Base-by-base conservation (phyloP, 2,113 vertebrate species). In the Myocastor coypus region DNA sequence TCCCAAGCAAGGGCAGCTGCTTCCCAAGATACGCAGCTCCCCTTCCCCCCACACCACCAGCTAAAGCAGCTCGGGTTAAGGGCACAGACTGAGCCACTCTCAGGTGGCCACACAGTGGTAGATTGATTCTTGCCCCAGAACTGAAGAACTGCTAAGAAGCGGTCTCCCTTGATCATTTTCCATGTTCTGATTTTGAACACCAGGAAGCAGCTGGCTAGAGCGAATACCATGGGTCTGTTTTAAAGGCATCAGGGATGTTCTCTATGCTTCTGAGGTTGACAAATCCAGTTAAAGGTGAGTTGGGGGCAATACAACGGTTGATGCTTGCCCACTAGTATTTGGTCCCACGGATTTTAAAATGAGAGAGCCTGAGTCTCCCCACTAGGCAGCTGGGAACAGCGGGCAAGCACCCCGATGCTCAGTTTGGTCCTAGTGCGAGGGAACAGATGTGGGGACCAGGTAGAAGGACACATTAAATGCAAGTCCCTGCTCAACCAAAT, bases 1-100 rank as follows among this genome's bases (percentile, higher is more conserved):
- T 92, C 55, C 75, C 81, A 57, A 42, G 87, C 55, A 88, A 59
- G 42, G 91, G 59, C 75, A 78, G 87, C 64, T 97, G 94, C 64
- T 95, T 94, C 87, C 94, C 89, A 93, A 57, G 73, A 94, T 93
- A 95, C 83, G 87, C 64, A 83, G 89, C 93, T 91, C 80, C 92
- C 40, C 69, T 95, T 83, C 94, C 63, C 59, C 46, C 77, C 89
- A 91, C 94, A 75, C 68, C 75, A 61, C 69, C 69, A 94, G 80
- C 63, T 91, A 59, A 66, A 71, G 22, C 34, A 83, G 88, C 57
- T 12, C 37, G 11, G 37, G 20, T 37, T 87, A 75, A 83, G 32
- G 42, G 63, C 42, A 40, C 66, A 97, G 89, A 78, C 64, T 30
- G 52, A 69, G 92, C 75, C 73, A 37, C 81, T 69, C 75, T 89